These are phyloP conservation scores for Athetis lepigone DNA, from an alignment of 2,888 invertebrate species.

Conservation along the genomic window DNA sequence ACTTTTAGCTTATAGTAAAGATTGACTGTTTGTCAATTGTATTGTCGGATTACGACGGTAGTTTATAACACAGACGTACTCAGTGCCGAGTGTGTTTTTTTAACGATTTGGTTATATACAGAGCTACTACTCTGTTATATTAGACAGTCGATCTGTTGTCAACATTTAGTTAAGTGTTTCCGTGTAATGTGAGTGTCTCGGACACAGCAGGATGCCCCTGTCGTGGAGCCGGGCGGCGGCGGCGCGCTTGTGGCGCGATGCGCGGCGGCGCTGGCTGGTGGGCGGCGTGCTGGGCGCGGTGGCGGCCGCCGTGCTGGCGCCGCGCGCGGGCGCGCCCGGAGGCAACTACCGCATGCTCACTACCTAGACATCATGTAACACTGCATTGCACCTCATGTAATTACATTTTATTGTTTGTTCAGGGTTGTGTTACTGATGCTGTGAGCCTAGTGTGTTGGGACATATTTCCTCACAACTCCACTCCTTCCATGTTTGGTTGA, in stretches of 20 bases:
- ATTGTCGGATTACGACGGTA: no score
- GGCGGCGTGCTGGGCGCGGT: conserved; percentile 77
- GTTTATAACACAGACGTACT: no score
- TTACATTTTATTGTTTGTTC: conserved; percentile 55
- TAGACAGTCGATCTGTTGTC: no score
- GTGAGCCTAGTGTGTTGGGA: conserved; percentile 3
- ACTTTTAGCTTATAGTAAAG: no score
- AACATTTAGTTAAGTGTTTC: no score
- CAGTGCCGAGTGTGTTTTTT: no score
- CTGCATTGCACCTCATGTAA: conserved; percentile 86
- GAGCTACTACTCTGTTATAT: no score
- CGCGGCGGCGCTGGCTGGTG: conserved; percentile 78
- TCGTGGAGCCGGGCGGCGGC: conserved; percentile 20
- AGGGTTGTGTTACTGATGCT: conserved; percentile 21
- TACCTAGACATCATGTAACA: conserved; percentile 78
- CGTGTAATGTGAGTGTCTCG: no score
- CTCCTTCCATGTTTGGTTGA: no score
- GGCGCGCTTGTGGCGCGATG: conserved; percentile 66
- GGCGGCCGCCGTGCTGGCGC: conserved; percentile 77
- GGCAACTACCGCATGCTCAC: conserved; percentile 81
- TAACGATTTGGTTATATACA: no score
- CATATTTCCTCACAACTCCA: background rate
- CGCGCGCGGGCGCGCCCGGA: conserved; percentile 81
- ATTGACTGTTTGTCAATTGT: no score
- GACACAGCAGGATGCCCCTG: no score